These are phyloP conservation scores for Emydoidea blandingii DNA, from an alignment of 2,797 vertebrate species.

Conservation along the genomic window DNA sequence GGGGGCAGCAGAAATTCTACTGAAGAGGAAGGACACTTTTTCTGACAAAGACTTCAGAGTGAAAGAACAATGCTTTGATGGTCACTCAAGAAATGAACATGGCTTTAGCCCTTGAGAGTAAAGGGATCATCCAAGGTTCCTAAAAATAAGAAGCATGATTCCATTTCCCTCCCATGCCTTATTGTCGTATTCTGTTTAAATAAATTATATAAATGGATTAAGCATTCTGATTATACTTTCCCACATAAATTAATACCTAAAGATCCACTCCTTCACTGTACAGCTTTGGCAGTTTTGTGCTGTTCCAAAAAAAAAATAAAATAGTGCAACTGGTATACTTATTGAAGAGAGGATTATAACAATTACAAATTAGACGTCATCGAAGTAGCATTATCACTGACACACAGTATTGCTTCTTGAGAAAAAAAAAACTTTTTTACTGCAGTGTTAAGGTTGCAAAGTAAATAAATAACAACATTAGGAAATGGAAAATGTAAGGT, in stretches of 20 bases:
- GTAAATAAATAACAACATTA: not conserved
- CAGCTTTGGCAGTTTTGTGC: not conserved
- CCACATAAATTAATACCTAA: not conserved
- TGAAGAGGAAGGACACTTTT: constrained; percentile 7
- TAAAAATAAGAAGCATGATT: not conserved
- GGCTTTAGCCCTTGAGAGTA: not conserved
- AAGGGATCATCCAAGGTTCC: not conserved
- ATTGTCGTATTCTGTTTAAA: not conserved
- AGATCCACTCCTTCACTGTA: not conserved
- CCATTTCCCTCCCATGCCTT: not conserved
- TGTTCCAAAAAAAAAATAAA: not conserved
- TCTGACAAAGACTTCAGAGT: not conserved
- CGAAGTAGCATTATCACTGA: not conserved
- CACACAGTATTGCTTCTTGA: not conserved
- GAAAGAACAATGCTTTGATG: not conserved
- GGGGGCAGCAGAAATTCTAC: not conserved
- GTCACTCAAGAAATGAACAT: not conserved
- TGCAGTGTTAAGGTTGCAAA: not conserved
- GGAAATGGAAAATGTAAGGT: not conserved
- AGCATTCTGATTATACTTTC: not conserved
- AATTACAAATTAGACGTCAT: fast-evolving
- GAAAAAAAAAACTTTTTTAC: not conserved
- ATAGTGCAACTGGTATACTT: not conserved
- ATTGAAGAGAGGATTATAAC: not conserved
- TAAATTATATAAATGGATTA: not conserved